These are phyloP conservation scores for Struthidea cinerea DNA, from an alignment of 2,113 vertebrate genomes.

Conservation along the genomic window DNA sequence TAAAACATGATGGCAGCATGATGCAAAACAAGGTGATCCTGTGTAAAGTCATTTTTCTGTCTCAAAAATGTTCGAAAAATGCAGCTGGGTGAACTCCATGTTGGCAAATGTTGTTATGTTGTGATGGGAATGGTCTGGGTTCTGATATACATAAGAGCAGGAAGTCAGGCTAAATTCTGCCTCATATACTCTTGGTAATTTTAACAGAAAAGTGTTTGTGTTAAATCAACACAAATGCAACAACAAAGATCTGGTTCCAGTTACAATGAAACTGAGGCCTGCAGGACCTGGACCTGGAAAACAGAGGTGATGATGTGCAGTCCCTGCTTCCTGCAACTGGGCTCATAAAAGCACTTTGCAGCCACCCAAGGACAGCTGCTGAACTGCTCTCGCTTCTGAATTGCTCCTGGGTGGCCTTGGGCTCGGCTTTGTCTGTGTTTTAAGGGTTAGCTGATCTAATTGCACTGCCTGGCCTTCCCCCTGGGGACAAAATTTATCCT, in stretches of 20 bases:
- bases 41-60: neutral
- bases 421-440: neutral
- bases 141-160: neutral
- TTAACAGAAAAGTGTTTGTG: neutral
- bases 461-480: rapidly evolving
- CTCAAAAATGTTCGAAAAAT: neutral
- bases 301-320: neutral
- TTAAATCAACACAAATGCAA: neutral
- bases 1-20: neutral
- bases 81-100: neutral
- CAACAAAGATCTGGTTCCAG: neutral
- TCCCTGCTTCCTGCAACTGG: neutral
- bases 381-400: neutral
- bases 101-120: rapidly evolving
- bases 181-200: neutral
- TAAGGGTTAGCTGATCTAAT: neutral
- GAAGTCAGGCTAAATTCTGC: neutral
- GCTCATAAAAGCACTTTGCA: neutral
- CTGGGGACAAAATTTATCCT: neutral
- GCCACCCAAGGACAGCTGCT: neutral
- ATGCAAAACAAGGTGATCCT: neutral
- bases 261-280: rapidly evolving
- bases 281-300: neutral
- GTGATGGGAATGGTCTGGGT: neutral
- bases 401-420: neutral